Percentiles rank a stretch among this genome's conserved stretches.
Conservation (phyloP, 2,888 invertebrate species). For the Nomada hirtipes region DNA sequence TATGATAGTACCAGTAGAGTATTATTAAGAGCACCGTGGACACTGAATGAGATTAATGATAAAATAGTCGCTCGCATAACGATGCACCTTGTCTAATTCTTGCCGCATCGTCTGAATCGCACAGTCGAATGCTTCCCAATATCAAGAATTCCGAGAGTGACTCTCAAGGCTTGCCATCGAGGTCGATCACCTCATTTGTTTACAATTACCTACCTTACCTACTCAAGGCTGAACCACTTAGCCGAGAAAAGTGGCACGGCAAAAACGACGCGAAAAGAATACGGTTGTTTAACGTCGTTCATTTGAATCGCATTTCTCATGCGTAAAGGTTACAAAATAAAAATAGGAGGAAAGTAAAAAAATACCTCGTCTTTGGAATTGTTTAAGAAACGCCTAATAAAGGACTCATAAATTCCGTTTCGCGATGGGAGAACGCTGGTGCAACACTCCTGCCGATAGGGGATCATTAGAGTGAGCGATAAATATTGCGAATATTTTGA, state of each 20-base stretch:
- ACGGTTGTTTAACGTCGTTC: not conserved
- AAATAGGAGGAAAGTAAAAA: not conserved
- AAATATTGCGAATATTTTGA: constrained; percentile 46
- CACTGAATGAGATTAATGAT: constrained; percentile 53
- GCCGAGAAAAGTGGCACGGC: constrained; percentile 4
- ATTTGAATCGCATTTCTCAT: not conserved
- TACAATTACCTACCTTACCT: constrained; percentile 48
- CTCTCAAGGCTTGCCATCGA: constrained; percentile 38
- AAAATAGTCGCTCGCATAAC: not conserved
- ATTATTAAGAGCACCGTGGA: constrained; percentile 34
- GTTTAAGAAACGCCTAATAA: constrained; percentile 33
- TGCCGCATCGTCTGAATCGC: constrained; percentile 21
- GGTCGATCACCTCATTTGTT: constrained; percentile 54
- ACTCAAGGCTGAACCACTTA: constrained; percentile 49
- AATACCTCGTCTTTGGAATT: not conserved
- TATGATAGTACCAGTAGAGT: constrained; percentile 34
- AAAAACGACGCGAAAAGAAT: constrained; percentile 4
- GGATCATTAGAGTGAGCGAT: constrained; percentile 34
- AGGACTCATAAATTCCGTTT: constrained; percentile 39
- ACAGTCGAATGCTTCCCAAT: constrained; percentile 27
- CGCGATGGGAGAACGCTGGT: not conserved
- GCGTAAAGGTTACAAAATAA: constrained; percentile 7
- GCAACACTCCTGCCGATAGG: constrained; percentile 21
- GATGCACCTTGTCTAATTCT: constrained; percentile 21
- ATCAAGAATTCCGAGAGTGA: constrained; percentile 46